Evolutionary conservation across 2,797 vertebrate species (phyloP).

Genomic region (Oceanodroma leucorhoa): DNA sequence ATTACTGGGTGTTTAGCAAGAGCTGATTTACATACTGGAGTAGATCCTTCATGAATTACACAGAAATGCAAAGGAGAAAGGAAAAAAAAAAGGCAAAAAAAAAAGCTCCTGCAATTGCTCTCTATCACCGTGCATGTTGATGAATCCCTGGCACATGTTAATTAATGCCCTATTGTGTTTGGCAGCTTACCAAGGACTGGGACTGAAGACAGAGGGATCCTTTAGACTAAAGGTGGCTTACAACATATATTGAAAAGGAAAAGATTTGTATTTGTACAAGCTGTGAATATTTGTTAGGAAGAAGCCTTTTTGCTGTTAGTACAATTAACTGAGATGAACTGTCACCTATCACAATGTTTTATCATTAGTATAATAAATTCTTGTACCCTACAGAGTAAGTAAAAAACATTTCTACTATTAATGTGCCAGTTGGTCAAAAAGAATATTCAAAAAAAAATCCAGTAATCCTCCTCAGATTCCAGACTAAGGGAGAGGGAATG

Average conservation of each 20-base stretch:
- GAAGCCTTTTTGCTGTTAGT: conserved; percentile 59
- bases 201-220: conserved; percentile 66
- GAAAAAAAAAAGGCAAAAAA: not conserved
- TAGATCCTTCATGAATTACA: conserved; percentile 73
- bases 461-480: not conserved
- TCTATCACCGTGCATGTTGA: conserved; percentile 59
- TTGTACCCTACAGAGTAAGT: not conserved
- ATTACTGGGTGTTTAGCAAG: conserved; percentile 65
- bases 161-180: conserved; percentile 77
- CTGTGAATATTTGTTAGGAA: conserved; percentile 64
- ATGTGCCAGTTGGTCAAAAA: not conserved
- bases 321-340: conserved; percentile 61
- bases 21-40: conserved; percentile 74
- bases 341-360: conserved; percentile 74
- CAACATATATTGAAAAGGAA: conserved; percentile 62
- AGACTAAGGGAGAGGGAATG: not conserved
- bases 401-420: conserved; percentile 4
- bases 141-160: conserved; percentile 76
- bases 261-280: conserved; percentile 66
- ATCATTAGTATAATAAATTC: conserved; percentile 50
- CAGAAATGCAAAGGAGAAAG: conserved; percentile 33
- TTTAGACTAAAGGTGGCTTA: conserved; percentile 63
- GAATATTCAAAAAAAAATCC: not conserved
- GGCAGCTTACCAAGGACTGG: conserved; percentile 68
- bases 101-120: conserved; percentile 26